Evolutionary conservation across 92 coral and sea anemone genomes (phyloP), one percentile per base, ranked within the genome.

Genomic region (Heliopora coerulea): DNA sequence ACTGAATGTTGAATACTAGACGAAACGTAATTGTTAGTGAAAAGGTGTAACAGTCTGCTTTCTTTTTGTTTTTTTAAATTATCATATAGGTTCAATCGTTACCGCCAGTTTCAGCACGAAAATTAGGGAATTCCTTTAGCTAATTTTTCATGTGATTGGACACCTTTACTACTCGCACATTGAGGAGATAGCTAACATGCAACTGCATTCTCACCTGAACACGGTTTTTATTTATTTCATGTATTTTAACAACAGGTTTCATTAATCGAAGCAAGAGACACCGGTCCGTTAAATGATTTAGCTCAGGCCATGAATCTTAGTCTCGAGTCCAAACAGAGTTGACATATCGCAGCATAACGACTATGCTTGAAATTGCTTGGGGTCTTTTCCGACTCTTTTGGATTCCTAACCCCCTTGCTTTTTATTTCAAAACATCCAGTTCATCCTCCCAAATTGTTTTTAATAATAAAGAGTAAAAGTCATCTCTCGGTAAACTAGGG

Each of bases 81-180:
- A n/a, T n/a, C n/a, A n/a, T n/a, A 59, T n/a, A 91, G 98, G 93
- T 25, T 78, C 84, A 73, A 90, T 86, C 13, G 89, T 93, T 75
- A 96, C 98, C 7, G 66, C 73, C 31, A 86, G 89, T 28, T 89
- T 93, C 61, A 54, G 87, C 40, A 74, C 91, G 19, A 88, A 88
- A 18, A 96, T 93, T 50, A 84, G 85, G 81, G 85, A 88, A 75
- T 85, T 93, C 6, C 83, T 88, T 82, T 90, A 93, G 78, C 86
- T 89, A 17, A 80, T 93, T 3, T 88, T 93, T 40, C 98, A 93
- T 74, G 96, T 93, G 63, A 82, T 80, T 67, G 96, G 91, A 52
- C 98, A 93, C 75, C 59, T 93, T 83, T 93, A 85, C 65, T 93
- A 83, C 74, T 88, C 89, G 24, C 98, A 93, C 74, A 90, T 87